Conservation (phyloP, 2,888 invertebrate species). For the Erannis defoliaria region DNA sequence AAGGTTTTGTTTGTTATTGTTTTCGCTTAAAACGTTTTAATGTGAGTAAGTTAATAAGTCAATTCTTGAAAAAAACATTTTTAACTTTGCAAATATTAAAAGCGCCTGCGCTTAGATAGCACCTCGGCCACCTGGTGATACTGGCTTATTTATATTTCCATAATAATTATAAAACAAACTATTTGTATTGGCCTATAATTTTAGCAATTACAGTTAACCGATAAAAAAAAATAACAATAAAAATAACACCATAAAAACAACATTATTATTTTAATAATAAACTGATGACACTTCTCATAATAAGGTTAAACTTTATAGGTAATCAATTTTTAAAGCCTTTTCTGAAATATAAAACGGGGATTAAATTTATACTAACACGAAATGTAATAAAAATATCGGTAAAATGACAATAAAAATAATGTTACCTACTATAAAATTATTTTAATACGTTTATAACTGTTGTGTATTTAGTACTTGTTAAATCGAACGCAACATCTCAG, state of each 20-base stretch:
- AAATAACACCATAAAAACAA: slow-evolving; percentile 20
- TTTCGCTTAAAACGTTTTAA: slow-evolving; percentile 1
- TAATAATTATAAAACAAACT: not conserved
- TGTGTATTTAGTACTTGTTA: not conserved
- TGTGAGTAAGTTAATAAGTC: not conserved
- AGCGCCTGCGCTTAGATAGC: too few relatives aligned
- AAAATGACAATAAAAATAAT: slow-evolving; percentile 20
- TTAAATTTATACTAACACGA: slow-evolving; percentile 21
- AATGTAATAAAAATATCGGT: slow-evolving; percentile 21
- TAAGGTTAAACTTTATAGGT: slow-evolving; percentile 13
- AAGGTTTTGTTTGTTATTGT: slow-evolving; percentile 23
- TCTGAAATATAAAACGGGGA: slow-evolving; percentile 18
- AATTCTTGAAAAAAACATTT: not conserved
- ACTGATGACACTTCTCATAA: slow-evolving; percentile 18
- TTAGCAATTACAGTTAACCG: slow-evolving; percentile 5
- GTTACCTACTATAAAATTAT: slow-evolving; percentile 8
- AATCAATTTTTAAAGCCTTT: slow-evolving; percentile 24
- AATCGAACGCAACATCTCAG: not conserved
- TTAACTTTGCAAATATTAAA: too few relatives aligned
- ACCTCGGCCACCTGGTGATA: not conserved
- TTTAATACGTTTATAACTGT: not conserved
- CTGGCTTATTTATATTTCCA: not conserved
- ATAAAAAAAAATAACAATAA: slow-evolving; percentile 15
- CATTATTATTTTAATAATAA: slow-evolving; percentile 9
- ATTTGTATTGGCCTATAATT: not conserved